Base-by-base conservation (phyloP, 35 echinoderm and acorn worm genomes). In the Holothuria glaberrima region DNA sequence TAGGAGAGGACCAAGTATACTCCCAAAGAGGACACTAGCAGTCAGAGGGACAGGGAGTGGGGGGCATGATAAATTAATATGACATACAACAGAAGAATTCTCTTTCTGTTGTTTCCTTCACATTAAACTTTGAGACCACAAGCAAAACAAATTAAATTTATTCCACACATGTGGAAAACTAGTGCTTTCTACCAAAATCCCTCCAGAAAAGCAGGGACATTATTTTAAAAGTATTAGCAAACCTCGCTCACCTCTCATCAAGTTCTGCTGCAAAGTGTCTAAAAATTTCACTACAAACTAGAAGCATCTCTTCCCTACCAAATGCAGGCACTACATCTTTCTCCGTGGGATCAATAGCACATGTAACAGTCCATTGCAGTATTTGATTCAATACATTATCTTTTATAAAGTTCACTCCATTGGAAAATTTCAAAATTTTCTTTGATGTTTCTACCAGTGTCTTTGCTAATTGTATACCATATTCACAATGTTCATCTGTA, bases 241-340 rank as follows among this genome's bases (percentile, higher is more conserved):
- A 34, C 21, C 35, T 85, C 5, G 36, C 90, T 91, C 57, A 91
- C 90, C 19, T 74, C 12, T 24, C 63, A 86, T 91, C 90, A 13
- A 91, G 56, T 45, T 74, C 29, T 33, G 65, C 30, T 30, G 86
- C 90, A 50, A 86, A 31, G 30, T 36, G 13, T 50, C 68, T 66
- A 59, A 86, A 58, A 9, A 78, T 78, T 78, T 52, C 74, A 78
- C 74, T 48, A 38, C 68, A 71, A 21, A 30, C 34, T 24, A 86
- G 32, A 26, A 91, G 90, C 48, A 91, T 82, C 80, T 86, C 68
- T 78, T 78, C 90, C 22, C 56, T 63, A 91, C 90, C 52, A 21
- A 79, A 77, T 67, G 64, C 61, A 24, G 44, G 63, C 30, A 33
- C 32, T 69, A 18, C 79, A 48, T 50, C 89, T 48, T 50, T 64